Percentiles rank a stretch among this genome's conserved stretches.
Evolutionary conservation across 2,797 vertebrate genomes (phyloP).

Genomic region (Dryobates pubescens): DNA sequence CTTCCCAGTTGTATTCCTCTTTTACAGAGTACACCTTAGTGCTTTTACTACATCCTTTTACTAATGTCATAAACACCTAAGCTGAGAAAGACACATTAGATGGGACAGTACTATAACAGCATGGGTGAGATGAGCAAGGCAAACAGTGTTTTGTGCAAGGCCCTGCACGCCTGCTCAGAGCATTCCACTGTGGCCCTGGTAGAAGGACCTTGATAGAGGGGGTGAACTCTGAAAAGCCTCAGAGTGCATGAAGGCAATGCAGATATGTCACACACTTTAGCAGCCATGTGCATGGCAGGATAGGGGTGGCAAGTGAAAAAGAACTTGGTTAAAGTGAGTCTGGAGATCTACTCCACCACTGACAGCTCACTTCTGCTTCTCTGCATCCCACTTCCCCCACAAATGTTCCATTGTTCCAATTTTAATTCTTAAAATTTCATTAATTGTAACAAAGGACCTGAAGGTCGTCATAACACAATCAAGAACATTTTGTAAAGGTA

Average conservation of each 20-base stretch:
- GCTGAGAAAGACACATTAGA: background rate
- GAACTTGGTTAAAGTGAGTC: background rate
- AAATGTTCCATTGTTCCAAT: background rate
- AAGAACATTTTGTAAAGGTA: background rate
- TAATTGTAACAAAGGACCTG: background rate
- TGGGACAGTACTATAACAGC: too few species aligned
- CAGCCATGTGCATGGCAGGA: accelerated
- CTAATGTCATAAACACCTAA: background rate
- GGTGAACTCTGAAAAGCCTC: background rate
- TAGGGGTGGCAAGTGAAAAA: background rate
- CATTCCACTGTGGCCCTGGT: accelerated
- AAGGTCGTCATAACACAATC: background rate
- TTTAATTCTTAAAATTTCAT: background rate
- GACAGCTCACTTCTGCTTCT: background rate
- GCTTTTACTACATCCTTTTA: background rate
- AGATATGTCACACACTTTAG: accelerated
- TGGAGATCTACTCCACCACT: background rate
- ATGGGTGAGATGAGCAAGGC: accelerated
- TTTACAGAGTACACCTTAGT: background rate
- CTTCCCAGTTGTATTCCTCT: background rate
- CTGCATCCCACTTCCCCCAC: background rate
- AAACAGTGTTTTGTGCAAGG: accelerated
- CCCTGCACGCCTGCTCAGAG: background rate
- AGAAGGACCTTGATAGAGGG: background rate
- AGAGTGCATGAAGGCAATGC: background rate